Evolutionary conservation across 2,797 vertebrate species (phyloP), one percentile per base, ranked within the genome.

Genomic region (Myripristis murdjan): DNA sequence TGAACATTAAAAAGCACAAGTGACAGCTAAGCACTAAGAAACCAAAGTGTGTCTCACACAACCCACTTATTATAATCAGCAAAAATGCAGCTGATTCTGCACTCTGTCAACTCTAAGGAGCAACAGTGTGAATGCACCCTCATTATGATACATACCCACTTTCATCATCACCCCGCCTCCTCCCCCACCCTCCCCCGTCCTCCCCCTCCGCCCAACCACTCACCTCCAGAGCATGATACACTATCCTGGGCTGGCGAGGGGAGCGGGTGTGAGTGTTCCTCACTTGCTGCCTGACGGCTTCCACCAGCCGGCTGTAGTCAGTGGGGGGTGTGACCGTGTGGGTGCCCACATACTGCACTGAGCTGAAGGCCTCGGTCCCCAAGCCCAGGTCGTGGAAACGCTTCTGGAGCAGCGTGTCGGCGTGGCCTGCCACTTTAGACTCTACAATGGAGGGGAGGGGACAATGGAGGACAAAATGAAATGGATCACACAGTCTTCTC

Each of bases 291-390:
- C 11, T 88, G 46, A 95, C 88, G 0, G 89, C 90, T 5, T 91
- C 84, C 77, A 91, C 82, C 64, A 96, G 88, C 52, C 75, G 24
- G 7, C 63, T 89, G 90, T 95, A 96, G 87, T 95, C 83, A 0
- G 95, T 96, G 20, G 96, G 95, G 2, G 95, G 94, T 0, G 74
- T 87, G 61, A 96, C 75, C 35, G 96, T 96, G 86, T 95, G 93
- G 0, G 94, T 93, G 66, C 96, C 96, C 5, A 95, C 90, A 2
- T 96, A 96, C 90, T 96, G 94, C 63, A 95, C 89, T 0, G 95
- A 95, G 87, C 94, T 96, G 85, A 96, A 96, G 72, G 95, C 95
- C 56, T 96, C 94, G 0, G 95, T 95, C 22, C 88, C 82, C 81
- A 95, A 76, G 43, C 72, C 56, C 64, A 95, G 87, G 22, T 95